Base-by-base conservation (phyloP, 2,888 invertebrate genomes). In the Conchocele bisecta region DNA sequence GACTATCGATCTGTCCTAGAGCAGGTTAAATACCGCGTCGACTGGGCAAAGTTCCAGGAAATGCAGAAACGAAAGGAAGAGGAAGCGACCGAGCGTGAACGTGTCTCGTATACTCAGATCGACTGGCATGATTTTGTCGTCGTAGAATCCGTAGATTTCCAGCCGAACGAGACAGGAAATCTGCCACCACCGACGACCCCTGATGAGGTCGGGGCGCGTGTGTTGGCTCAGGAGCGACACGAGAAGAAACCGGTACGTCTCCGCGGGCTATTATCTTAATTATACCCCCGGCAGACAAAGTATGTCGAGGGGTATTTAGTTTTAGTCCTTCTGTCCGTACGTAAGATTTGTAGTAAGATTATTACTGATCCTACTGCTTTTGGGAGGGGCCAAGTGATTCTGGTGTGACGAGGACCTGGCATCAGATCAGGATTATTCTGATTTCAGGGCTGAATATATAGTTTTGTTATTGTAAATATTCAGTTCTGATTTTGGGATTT, bases 91-190 rank as follows among this genome's bases (percentile, higher is more conserved):
- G 99, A 99, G 91, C 94, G 96, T 72, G 99, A 99, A 91, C 94
- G 99, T 90, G 91, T 93, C 53, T 92, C 93, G 0, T 99, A 99
- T 90, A 98, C 98, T 0, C 97, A 97, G 88, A 98, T 99, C 76
- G 99, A 99, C 91, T 99, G 99, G 99, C 99, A 99, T 90, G 99
- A 99, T 91, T 99, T 99, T 91, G 99, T 99, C 0, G 99, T 99
- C 0, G 99, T 99, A 0, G 99, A 99, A 92, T 99, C 99, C 0
- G 99, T 99, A 0, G 99, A 99, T 91, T 99, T 99, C 91, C 98
- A 98, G 83, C 96, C 97, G 0, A 97, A 96, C 85, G 99, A 99
- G 22, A 41, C 70, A 88, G 91, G 92, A 15, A 97, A 98, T 89
- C 97, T 98, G 88, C 98, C 98, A 0, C 97, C 98, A 2, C 99